phyloP scores from a whole-genome alignment of 2,888 invertebrate species.

The Argynnis bischoffii region DNA sequence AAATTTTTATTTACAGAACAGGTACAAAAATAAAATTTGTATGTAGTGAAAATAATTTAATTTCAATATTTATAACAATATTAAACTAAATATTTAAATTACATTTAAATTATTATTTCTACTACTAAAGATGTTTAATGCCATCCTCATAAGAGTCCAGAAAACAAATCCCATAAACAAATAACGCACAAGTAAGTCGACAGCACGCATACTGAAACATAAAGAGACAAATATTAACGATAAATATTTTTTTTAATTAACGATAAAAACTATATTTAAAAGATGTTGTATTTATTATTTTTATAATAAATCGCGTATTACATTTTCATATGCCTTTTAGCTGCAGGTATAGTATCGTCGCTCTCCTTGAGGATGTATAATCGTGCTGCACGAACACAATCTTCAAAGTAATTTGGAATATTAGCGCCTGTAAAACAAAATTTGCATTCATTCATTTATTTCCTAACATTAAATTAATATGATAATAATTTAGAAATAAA shows the following conservation, averaged over 20 bases:
- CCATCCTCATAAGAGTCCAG: constrained; percentile 69
- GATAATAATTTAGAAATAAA: too few species aligned
- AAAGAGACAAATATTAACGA: constrained; percentile 32
- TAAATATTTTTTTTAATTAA: background rate
- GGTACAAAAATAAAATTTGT: too few species aligned
- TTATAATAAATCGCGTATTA: constrained; percentile 65
- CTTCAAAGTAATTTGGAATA: constrained; percentile 90
- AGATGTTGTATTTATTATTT: background rate
- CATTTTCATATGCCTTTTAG: constrained; percentile 90
- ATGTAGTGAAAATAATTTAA: too few species aligned
- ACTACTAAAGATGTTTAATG: background rate
- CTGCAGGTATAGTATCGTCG: constrained; percentile 90
- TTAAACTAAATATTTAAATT: background rate
- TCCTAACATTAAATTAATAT: background rate
- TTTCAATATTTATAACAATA: too few species aligned
- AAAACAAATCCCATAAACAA: constrained; percentile 86
- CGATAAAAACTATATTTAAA: constrained; percentile 19
- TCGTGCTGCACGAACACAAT: constrained; percentile 90
- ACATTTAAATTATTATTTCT: constrained; percentile 11
- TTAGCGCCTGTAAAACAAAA: constrained; percentile 80
- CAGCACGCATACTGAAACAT: constrained; percentile 90
- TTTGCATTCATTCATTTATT: background rate
- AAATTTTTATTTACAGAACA: too few species aligned
- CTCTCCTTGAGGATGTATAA: constrained; percentile 91
- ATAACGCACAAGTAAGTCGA: constrained; percentile 75